A percentile compares a stretch with the other conserved stretches of the same genome.
These are phyloP conservation scores for Eupsilia transversa DNA, from an alignment of 2,888 invertebrate species.

Conservation along the genomic window DNA sequence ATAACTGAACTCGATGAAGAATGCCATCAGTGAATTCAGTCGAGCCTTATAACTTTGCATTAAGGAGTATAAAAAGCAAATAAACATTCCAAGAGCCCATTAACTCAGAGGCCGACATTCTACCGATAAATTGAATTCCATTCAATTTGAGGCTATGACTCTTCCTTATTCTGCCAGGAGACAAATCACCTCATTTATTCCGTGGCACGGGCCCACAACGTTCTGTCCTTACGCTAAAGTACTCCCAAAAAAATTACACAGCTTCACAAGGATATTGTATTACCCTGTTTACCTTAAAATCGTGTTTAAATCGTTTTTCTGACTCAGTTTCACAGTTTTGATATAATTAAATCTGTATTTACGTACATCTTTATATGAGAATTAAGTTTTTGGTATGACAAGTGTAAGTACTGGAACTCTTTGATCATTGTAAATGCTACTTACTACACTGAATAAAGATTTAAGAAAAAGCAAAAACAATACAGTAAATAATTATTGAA, in stretches of 20 bases:
- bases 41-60: conserved; percentile 64
- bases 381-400: neutral
- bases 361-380: too few relatives aligned
- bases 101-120: conserved; percentile 64
- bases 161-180: conserved; percentile 73
- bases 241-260: conserved; percentile 60
- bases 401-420: neutral
- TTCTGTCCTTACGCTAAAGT: conserved; percentile 71
- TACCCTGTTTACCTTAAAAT: conserved; percentile 38
- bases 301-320: conserved; percentile 32
- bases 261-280: conserved; percentile 40
- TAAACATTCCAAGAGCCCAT: conserved; percentile 73
- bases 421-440: neutral
- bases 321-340: neutral
- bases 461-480: neutral
- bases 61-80: conserved; percentile 69
- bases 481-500: too few relatives aligned
- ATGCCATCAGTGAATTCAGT: conserved; percentile 54
- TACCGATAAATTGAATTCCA: conserved; percentile 76
- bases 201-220: conserved; percentile 74
- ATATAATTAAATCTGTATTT: neutral
- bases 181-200: conserved; percentile 86
- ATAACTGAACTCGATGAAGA: conserved; percentile 51
- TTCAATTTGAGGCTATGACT: conserved; percentile 78
- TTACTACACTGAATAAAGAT: neutral